Evolutionary conservation across 1,140 invertebrate genomes (phyloP).

Genomic region (Brachionus rotundiformis): DNA sequence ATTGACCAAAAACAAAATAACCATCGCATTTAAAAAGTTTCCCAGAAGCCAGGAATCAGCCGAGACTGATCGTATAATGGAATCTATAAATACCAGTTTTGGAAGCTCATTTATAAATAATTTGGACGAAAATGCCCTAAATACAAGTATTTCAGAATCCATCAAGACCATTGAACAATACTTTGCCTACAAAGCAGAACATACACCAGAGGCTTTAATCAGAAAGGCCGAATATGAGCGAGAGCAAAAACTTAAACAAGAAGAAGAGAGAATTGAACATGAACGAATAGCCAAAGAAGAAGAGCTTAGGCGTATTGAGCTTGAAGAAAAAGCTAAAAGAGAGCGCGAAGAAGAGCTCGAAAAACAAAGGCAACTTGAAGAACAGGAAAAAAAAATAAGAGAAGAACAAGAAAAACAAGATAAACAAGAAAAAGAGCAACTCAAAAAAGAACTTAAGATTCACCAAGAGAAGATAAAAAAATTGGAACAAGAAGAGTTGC

Average conservation of each 20-base stretch:
- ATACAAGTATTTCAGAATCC: not conserved
- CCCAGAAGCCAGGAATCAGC: not conserved
- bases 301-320: not conserved
- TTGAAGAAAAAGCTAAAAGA: not conserved
- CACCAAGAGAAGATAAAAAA: slow-evolving; percentile 20
- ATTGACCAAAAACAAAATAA: slow-evolving; percentile 29
- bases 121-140: not conserved
- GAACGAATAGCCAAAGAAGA: not conserved
- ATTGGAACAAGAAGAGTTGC: slow-evolving; percentile 2
- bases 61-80: not conserved
- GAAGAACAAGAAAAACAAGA: slow-evolving; percentile 8
- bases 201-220: not conserved
- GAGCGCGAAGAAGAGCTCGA: not conserved
- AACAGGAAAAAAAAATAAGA: not conserved
- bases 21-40: not conserved
- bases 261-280: not conserved
- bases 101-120: not conserved
- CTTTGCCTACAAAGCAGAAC: not conserved
- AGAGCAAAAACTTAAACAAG: not conserved
- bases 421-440: slow-evolving; percentile 6
- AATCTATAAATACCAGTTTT: slow-evolving; percentile 20
- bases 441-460: not conserved
- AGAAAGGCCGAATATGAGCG: not conserved
- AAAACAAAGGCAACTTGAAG: not conserved
- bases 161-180: not conserved